phyloP scores from a whole-genome alignment of 2,797 vertebrate genomes.

The Semotilus atromaculatus region DNA sequence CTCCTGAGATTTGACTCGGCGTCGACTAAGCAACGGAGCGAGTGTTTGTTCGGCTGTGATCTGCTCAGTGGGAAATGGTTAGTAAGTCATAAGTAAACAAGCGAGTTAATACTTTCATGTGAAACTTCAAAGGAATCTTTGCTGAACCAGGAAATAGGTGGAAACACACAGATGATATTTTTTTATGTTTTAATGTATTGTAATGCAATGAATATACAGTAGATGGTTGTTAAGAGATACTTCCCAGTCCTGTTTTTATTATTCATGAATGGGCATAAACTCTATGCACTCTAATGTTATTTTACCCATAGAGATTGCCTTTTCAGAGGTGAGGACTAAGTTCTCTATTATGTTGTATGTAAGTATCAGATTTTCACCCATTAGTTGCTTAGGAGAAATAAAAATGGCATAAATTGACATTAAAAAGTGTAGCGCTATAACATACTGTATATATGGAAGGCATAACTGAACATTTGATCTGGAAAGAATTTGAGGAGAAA shows the following conservation, averaged over 20 bases:
- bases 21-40: constrained; percentile 44
- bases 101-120: constrained; percentile 42
- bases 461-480: background rate
- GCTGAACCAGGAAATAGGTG: constrained; percentile 52
- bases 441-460: background rate
- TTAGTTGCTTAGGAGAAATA: background rate
- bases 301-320: background rate
- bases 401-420: background rate
- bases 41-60: constrained; percentile 49
- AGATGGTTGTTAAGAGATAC: background rate
- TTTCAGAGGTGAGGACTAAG: background rate
- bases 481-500: background rate
- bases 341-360: background rate
- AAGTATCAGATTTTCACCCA: background rate
- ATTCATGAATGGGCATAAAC: background rate
- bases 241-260: background rate
- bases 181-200: constrained; percentile 7
- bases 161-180: constrained; percentile 34
- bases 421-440: background rate
- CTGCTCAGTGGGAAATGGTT: constrained; percentile 47
- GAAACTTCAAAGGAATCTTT: constrained; percentile 44
- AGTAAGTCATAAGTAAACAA: constrained; percentile 43
- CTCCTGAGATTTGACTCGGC: constrained; percentile 26
- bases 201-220: background rate
- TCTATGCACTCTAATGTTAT: background rate